These are phyloP conservation scores for Diacarnus erythraeanus DNA, from an alignment of 37 sponge, comb jelly and placozoan genomes.

Conservation along the genomic window DNA sequence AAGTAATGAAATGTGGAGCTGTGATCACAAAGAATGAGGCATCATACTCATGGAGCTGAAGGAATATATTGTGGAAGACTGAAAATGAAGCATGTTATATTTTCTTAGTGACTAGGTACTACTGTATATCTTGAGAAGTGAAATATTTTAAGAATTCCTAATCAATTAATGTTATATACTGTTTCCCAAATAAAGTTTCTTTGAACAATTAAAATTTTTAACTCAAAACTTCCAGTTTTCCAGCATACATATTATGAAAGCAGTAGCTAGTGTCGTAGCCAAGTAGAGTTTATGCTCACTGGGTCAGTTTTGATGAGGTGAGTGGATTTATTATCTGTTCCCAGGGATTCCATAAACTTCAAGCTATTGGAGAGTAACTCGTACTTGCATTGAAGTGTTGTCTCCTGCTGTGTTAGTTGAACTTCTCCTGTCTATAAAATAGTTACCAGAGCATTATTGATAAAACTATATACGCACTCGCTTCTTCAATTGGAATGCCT, in stretches of 20 bases:
- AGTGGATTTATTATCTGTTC: background rate
- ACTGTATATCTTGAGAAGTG: too few species aligned
- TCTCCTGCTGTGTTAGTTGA: constrained; percentile 22
- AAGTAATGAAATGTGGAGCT: background rate
- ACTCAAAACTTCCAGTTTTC: too few species aligned
- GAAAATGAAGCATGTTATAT: too few species aligned
- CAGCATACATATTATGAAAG: background rate
- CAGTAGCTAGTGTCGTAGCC: too few species aligned
- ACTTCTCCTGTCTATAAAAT: constrained; percentile 25
- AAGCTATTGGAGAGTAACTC: background rate
- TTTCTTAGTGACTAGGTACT: too few species aligned
- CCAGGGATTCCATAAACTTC: background rate
- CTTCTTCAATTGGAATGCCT: constrained; percentile 26
- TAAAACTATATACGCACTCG: background rate
- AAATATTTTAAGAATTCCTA: too few species aligned
- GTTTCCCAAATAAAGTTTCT: too few species aligned
- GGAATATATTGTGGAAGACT: too few species aligned
- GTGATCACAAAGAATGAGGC: background rate
- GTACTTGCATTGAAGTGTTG: constrained; percentile 13
- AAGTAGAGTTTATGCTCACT: constrained; percentile 1
- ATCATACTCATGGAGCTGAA: background rate
- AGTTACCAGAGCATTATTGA: background rate
- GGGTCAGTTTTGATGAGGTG: constrained; percentile 15
- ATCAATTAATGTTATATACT: too few species aligned
- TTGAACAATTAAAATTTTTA: too few species aligned